Percentiles rank a stretch among this genome's conserved stretches.
Conservation (phyloP, 2,797 vertebrate species). For the Xiphophorus birchmanni region DNA sequence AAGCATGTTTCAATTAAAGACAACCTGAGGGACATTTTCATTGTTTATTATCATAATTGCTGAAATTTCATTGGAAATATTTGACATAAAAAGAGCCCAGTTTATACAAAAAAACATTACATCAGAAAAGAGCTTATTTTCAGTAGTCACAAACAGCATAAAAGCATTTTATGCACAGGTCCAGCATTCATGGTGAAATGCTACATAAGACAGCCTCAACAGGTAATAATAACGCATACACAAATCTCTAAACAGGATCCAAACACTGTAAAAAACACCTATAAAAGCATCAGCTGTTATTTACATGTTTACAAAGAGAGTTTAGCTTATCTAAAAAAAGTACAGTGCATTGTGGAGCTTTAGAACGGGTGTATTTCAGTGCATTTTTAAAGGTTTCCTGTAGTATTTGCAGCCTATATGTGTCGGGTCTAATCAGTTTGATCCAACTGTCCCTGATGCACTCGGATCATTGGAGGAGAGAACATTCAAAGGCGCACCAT, state of each 20-base stretch:
- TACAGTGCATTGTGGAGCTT: slow-evolving; percentile 71
- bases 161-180: slow-evolving; percentile 52
- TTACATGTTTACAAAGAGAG: slow-evolving; percentile 48
- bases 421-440: slow-evolving; percentile 25
- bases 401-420: slow-evolving; percentile 17
- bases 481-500: slow-evolving; percentile 48
- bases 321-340: slow-evolving; percentile 64
- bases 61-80: slow-evolving; percentile 69
- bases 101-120: slow-evolving; percentile 66
- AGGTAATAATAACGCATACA: slow-evolving; percentile 52
- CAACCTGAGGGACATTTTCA: slow-evolving; percentile 19
- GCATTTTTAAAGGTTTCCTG: slow-evolving; percentile 41
- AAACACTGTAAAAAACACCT: slow-evolving; percentile 68
- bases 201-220: slow-evolving; percentile 57
- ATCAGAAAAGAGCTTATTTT: slow-evolving; percentile 50
- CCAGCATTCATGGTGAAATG: slow-evolving; percentile 43
- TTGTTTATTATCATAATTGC: slow-evolving; percentile 46
- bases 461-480: slow-evolving; percentile 32
- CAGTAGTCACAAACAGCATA: slow-evolving; percentile 55
- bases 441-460: slow-evolving; percentile 15
- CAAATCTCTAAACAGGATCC: slow-evolving; percentile 53
- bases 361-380: slow-evolving; percentile 30
- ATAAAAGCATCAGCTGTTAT: slow-evolving; percentile 48
- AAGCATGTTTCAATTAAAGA: slow-evolving; percentile 3
- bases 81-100: slow-evolving; percentile 60